A percentile compares a stretch with the other conserved stretches of the same genome.
These are phyloP conservation scores for Torymus texanus DNA, from an alignment of 2,888 invertebrate species.

Conservation along the genomic window DNA sequence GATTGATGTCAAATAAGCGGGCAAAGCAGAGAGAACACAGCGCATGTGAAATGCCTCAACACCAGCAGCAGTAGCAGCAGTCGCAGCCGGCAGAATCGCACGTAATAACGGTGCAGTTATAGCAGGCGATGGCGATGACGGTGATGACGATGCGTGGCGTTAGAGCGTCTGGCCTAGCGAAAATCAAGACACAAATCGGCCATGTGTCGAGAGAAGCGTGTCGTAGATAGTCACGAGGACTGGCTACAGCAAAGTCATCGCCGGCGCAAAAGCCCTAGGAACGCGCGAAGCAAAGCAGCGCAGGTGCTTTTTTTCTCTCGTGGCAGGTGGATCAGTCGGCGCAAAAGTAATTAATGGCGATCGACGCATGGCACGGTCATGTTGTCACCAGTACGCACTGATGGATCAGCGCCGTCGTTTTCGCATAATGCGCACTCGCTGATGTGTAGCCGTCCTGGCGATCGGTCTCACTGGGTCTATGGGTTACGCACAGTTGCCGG, in stretches of 20 bases:
- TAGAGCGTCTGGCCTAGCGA: constrained; percentile 1
- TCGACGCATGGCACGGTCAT: constrained; percentile 2
- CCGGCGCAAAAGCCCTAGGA: neutral
- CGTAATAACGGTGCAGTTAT: too few relatives aligned
- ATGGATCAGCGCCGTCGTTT: neutral
- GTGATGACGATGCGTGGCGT: neutral
- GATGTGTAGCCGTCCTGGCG: too few relatives aligned
- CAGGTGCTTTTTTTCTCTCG: too few relatives aligned
- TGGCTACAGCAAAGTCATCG: neutral
- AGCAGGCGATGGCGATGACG: neutral
- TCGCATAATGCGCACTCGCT: neutral
- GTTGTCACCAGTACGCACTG: neutral
- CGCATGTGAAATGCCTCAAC: constrained; percentile 11
- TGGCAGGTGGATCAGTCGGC: neutral
- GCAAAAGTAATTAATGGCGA: neutral
- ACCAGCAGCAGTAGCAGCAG: neutral
- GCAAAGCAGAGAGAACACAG: constrained; percentile 4
- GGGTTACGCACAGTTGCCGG: constrained; percentile 5
- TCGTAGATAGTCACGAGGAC: too few relatives aligned
- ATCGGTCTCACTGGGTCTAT: constrained; percentile 3
- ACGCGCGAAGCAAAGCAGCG: neutral
- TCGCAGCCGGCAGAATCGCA: too few relatives aligned
- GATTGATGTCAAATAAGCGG: neutral
- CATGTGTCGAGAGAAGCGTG: constrained; percentile 24
- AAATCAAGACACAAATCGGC: constrained; percentile 4